These are phyloP conservation scores for Byasa hedistus DNA, from an alignment of 2,888 invertebrate genomes.

Conservation along the genomic window DNA sequence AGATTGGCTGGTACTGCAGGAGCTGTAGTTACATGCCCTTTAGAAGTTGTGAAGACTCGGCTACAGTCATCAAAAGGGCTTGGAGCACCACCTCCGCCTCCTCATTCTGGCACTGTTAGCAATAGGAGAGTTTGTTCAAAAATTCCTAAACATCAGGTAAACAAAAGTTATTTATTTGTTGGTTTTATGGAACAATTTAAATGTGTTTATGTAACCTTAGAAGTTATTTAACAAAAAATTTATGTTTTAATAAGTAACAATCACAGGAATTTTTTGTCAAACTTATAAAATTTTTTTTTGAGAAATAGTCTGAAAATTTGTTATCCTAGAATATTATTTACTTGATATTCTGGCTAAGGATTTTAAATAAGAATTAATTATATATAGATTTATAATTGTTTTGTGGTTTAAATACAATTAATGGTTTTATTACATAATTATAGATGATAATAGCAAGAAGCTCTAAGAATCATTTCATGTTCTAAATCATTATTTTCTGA, in stretches of 20 bases:
- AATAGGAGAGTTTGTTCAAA: constrained; percentile 88
- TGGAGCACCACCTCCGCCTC: constrained; percentile 74
- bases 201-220: not conserved
- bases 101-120: constrained; percentile 72
- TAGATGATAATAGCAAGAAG: not conserved
- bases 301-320: not conserved
- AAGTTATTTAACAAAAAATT: not conserved
- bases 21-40: constrained; percentile 97
- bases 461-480: no score
- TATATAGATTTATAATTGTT: not conserved
- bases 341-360: accelerated
- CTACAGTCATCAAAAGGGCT: constrained; percentile 94
- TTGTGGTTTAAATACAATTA: no score
- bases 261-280: constrained; percentile 5
- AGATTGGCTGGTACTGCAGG: constrained; percentile 98
- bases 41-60: constrained; percentile 98
- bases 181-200: not conserved
- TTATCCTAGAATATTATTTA: not conserved
- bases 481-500: no score
- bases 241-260: constrained; percentile 6
- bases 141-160: constrained; percentile 85
- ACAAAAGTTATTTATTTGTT: not conserved
- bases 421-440: no score
- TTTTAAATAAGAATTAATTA: not conserved
- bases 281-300: not conserved